These are phyloP conservation scores for Lochmaea crataegi DNA, from an alignment of 2,888 invertebrate genomes.

Conservation along the genomic window DNA sequence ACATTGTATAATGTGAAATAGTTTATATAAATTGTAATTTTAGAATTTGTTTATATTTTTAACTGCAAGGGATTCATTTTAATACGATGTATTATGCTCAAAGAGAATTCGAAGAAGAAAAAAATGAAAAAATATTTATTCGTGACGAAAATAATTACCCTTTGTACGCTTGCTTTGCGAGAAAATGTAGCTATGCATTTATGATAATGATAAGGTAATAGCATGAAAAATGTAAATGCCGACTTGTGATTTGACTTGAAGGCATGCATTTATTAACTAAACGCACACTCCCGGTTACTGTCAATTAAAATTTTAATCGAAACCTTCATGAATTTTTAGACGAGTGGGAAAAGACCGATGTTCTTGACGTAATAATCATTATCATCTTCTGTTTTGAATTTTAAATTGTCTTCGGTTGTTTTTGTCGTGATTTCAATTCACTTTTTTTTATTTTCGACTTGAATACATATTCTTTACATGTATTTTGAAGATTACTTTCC, in stretches of 20 bases:
- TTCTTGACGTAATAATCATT: too few relatives aligned
- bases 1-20: too few relatives aligned
- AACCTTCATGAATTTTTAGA: too few relatives aligned
- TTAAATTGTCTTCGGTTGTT: too few relatives aligned
- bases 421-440: too few relatives aligned
- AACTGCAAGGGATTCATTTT: neutral
- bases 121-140: neutral
- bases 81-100: neutral
- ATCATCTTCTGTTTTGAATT: too few relatives aligned
- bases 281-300: neutral
- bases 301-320: neutral
- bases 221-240: conserved; percentile 5
- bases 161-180: neutral
- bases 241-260: conserved; percentile 10
- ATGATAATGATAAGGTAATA: conserved; percentile 9
- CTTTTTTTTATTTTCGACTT: too few relatives aligned
- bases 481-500: too few relatives aligned
- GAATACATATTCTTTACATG: too few relatives aligned
- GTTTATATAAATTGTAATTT: too few relatives aligned
- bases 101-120: neutral
- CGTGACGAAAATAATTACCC: neutral
- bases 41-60: neutral
- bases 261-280: conserved; percentile 8
- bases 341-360: too few relatives aligned
- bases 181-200: conserved; percentile 1